Evolutionary conservation across 1,140 invertebrate species (phyloP).

Genomic region (Lasioglossum albipes): DNA sequence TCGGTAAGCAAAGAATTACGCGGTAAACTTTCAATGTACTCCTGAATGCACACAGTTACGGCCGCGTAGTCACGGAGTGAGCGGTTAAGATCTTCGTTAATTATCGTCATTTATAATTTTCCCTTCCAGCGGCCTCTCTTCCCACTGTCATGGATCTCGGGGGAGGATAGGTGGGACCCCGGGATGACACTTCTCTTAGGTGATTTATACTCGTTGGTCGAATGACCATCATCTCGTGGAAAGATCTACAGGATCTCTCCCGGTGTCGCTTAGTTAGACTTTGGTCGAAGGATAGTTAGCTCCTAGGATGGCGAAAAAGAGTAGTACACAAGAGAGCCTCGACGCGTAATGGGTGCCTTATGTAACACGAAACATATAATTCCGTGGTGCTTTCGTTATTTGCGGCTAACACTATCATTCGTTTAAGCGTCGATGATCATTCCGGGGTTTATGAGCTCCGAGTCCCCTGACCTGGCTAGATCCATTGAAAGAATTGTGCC

Average conservation of each 20-base stretch:
- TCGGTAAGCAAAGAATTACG: background rate
- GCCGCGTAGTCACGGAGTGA: slow-evolving; percentile 70
- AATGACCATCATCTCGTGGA: slow-evolving; percentile 73
- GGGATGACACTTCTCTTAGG: slow-evolving; percentile 72
- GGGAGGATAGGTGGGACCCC: slow-evolving; percentile 62
- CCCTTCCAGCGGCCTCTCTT: slow-evolving; percentile 58
- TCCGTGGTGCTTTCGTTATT: slow-evolving; percentile 57
- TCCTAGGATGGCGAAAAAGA: slow-evolving; percentile 40
- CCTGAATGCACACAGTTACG: slow-evolving; percentile 35
- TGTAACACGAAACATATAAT: slow-evolving; percentile 64
- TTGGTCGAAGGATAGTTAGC: slow-evolving; percentile 59
- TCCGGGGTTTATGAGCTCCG: slow-evolving; percentile 27
- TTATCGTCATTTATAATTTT: slow-evolving; percentile 78
- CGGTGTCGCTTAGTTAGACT: slow-evolving; percentile 64
- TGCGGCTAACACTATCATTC: slow-evolving; percentile 48
- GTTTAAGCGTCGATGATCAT: slow-evolving; percentile 56
- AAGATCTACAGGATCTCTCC: slow-evolving; percentile 72
- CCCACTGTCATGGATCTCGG: slow-evolving; percentile 24
- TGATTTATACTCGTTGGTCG: slow-evolving; percentile 72
- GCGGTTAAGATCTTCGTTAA: slow-evolving; percentile 76
- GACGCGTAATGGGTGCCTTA: slow-evolving; percentile 58
- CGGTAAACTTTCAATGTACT: slow-evolving; percentile 29
- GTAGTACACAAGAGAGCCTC: slow-evolving; percentile 36
- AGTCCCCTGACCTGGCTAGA: background rate
- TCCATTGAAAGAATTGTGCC: background rate